Evolutionary conservation across 2,113 vertebrate genomes (phyloP), one percentile per base, ranked within the genome.

Genomic region (Naja naja): DNA sequence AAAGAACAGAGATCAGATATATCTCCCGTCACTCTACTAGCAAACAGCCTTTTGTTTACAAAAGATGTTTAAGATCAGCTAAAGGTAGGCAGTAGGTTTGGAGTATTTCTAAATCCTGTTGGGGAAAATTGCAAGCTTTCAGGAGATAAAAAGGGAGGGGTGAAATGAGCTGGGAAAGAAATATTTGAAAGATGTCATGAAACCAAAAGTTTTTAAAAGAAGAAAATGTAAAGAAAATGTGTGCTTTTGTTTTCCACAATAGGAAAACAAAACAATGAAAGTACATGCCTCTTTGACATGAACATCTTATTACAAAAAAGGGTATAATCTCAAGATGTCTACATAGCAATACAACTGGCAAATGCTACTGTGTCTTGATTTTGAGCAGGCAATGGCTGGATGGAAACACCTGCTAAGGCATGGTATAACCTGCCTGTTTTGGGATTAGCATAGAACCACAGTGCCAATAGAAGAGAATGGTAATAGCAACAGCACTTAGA

Each of bases 1-100:
- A 93, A 93, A 88, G 90, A 88, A 87, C 69, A 95, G 90, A 92
- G 94, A 87, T n/a, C 47, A 58, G 39, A 60, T 90, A 55, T 89
- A 90, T 92, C 92, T 91, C 94, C 14, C 69, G 18, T 52, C 69
- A 81, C 39, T 54, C 47, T 58, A 60, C 39, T 92, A 91, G 93
- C 58, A 94, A 90, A 94, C 87, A 58, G 81, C 7, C 45, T 22
- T 87, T 94, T 95, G 93, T 49, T 90, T 64, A 53, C 30, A 52
- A 87, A 64, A 64, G 55, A 25, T 85, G 16, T 53, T 52, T 90
- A 55, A 87, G 55, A 55, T 64, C 90, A 49, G 53, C 89, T 81
- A 90, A 90, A 18, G 39, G 16, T 30, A 52, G 39, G n/a, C 11
- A n/a, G 58, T 53, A n/a, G 11, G 56, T 47, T 16, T 11, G 16